Evolutionary conservation across 2,888 invertebrate genomes (phyloP).

Genomic region (Pollenia griseotomentosa): DNA sequence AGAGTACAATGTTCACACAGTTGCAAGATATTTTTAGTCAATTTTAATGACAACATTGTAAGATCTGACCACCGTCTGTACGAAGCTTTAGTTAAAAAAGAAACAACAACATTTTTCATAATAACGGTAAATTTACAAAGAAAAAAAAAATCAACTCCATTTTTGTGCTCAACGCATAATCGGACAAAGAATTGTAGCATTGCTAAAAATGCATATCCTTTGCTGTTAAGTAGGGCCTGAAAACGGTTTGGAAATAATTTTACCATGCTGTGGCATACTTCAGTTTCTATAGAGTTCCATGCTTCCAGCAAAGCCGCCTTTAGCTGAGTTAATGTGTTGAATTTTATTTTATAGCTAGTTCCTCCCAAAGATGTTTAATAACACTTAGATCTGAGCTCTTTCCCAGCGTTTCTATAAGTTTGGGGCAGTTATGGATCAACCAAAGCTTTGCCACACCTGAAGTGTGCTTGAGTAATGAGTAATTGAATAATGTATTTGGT

Average conservation of each 20-base stretch:
- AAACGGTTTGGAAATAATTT: slow-evolving; percentile 54
- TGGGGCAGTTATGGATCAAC: too few relatives aligned
- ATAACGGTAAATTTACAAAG: too few relatives aligned
- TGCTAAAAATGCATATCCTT: background rate
- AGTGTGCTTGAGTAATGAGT: background rate
- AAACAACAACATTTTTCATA: too few relatives aligned
- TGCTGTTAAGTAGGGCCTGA: slow-evolving; percentile 36
- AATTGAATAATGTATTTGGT: slow-evolving; percentile 19
- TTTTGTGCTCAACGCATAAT: too few relatives aligned
- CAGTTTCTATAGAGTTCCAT: slow-evolving; percentile 55
- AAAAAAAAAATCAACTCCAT: too few relatives aligned
- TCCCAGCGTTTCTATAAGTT: background rate
- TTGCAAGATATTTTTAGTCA: too few relatives aligned
- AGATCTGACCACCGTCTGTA: too few relatives aligned
- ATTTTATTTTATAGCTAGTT: too few relatives aligned
- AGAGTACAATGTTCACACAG: too few relatives aligned
- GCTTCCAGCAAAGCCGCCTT: slow-evolving; percentile 44
- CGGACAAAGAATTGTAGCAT: too few relatives aligned
- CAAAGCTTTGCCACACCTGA: background rate
- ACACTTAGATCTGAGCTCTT: background rate
- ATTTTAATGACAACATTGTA: too few relatives aligned
- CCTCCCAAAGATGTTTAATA: background rate
- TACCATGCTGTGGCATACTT: slow-evolving; percentile 58
- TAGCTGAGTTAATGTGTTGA: background rate
- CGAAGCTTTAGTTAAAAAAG: too few relatives aligned